Percentiles rank a stretch among this genome's conserved stretches.
Conservation (phyloP, 1,140 invertebrate species). For the Cyrtorhinus lividipennis region DNA sequence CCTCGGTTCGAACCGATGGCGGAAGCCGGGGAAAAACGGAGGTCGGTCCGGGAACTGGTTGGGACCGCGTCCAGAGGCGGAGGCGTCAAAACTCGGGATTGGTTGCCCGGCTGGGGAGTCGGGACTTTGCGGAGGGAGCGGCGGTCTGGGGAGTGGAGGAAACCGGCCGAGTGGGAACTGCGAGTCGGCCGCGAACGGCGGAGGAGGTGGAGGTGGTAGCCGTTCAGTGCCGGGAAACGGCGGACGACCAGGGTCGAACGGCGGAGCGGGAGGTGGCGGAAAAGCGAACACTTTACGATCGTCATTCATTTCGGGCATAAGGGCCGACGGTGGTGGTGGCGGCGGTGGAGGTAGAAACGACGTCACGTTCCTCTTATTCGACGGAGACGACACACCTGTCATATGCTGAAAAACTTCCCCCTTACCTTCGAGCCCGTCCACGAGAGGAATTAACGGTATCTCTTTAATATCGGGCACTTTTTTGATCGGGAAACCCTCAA, state of each 20-base stretch:
- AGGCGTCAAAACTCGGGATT: conserved; percentile 17
- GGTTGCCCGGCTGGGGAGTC: conserved; percentile 21
- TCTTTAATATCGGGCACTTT: neutral
- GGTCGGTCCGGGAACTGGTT: neutral
- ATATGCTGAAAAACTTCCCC: neutral
- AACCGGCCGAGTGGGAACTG: neutral
- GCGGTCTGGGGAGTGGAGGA: neutral
- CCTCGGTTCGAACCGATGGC: conserved; percentile 19
- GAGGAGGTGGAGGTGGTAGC: neutral
- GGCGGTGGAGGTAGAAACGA: neutral
- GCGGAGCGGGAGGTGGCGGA: neutral
- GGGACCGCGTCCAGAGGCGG: neutral
- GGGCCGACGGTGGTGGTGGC: neutral
- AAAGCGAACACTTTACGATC: neutral
- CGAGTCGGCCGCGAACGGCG: neutral
- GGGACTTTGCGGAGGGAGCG: neutral
- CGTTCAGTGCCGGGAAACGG: neutral
- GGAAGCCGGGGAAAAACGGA: neutral
- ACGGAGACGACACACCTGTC: neutral
- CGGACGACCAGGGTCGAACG: neutral
- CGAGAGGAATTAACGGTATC: neutral
- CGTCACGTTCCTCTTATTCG: neutral
- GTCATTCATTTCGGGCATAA: neutral
- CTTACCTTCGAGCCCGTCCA: too few relatives aligned
- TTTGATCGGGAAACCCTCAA: neutral